These are phyloP conservation scores for Poicephalus meyeri DNA, from an alignment of 2,113 vertebrate genomes.

Conservation along the genomic window DNA sequence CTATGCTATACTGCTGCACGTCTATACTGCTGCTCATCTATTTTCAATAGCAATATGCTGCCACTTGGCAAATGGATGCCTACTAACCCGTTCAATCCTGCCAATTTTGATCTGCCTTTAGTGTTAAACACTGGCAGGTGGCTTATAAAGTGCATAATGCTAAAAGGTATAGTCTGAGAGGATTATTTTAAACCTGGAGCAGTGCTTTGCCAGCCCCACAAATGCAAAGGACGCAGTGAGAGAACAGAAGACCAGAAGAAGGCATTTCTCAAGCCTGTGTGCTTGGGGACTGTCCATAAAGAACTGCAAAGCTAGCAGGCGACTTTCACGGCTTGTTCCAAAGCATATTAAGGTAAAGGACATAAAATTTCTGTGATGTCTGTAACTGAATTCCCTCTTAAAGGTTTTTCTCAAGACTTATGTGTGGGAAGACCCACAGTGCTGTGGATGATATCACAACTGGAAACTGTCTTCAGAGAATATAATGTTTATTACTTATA, in stretches of 20 bases:
- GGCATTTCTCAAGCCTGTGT: background rate
- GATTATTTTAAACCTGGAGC: background rate
- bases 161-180: background rate
- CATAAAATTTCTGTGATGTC: background rate
- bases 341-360: background rate
- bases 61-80: background rate
- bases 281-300: background rate
- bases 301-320: background rate
- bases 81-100: background rate
- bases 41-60: background rate
- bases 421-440: background rate
- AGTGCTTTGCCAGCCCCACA: background rate
- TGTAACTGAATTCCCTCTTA: background rate
- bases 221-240: background rate
- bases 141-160: background rate
- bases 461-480: constrained; percentile 32
- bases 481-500: constrained; percentile 3
- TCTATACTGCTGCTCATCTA: background rate
- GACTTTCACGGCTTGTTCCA: background rate
- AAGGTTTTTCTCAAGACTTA: background rate
- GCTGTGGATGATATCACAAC: background rate
- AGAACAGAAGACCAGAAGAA: background rate
- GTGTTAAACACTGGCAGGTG: background rate
- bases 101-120: background rate
- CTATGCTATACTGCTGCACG: background rate